These are phyloP conservation scores for Bombyx mandarina DNA, from an alignment of 1,140 invertebrate species.

Conservation along the genomic window DNA sequence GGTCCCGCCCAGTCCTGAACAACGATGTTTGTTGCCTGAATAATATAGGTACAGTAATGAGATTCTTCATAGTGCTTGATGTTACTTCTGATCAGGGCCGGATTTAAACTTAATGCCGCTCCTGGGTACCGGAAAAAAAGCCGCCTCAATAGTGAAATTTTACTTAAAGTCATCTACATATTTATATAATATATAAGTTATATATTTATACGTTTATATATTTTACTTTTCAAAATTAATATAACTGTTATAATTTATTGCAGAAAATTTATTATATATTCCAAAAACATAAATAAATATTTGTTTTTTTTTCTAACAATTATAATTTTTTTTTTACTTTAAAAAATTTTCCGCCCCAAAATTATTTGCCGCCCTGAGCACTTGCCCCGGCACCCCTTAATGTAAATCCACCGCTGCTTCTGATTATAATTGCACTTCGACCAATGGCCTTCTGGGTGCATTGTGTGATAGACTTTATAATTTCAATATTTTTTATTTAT, in stretches of 20 bases:
- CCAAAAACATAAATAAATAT: too few species aligned
- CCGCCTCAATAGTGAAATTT: too few species aligned
- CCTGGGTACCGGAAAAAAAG: background rate
- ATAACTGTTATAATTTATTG: too few species aligned
- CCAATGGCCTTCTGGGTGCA: conserved; percentile 9
- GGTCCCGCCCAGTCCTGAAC: conserved; percentile 15
- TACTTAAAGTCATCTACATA: too few species aligned
- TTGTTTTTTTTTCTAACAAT: too few species aligned
- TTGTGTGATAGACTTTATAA: conserved; percentile 14
- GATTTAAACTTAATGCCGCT: too few species aligned
- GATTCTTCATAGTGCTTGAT: conserved; percentile 15
- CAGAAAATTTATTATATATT: too few species aligned
- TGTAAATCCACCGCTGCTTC: background rate
- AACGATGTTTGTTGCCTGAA: conserved; percentile 28
- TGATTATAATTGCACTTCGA: conserved; percentile 2
- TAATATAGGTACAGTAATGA: conserved; percentile 2
- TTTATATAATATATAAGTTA: too few species aligned
- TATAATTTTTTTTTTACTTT: too few species aligned
- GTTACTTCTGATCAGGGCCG: conserved; percentile 3
- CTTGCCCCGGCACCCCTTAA: background rate
- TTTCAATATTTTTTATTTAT: background rate
- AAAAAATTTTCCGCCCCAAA: too few species aligned
- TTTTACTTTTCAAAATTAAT: too few species aligned
- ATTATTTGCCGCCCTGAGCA: conserved; percentile 3
- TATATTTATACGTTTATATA: too few species aligned